Conservation (phyloP, 2,113 vertebrate genomes). For the Erythrolamprus reginae region DNA sequence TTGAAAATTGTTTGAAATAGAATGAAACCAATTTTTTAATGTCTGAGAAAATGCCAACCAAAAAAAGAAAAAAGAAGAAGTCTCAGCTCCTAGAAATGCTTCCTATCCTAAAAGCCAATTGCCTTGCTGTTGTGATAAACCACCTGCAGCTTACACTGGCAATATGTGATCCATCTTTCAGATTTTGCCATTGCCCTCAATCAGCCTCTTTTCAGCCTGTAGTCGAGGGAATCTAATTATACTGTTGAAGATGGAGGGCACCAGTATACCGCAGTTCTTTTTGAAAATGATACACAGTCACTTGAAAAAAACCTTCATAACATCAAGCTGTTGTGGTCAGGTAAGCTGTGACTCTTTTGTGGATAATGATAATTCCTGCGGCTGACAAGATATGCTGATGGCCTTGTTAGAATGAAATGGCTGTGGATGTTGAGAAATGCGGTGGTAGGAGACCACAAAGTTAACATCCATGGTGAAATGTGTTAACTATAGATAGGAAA, state of each 20-base stretch:
- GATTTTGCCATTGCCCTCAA: slow-evolving; percentile 34
- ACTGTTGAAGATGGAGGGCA: slow-evolving; percentile 52
- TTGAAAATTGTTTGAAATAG: background rate
- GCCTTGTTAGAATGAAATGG: background rate
- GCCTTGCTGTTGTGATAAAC: slow-evolving; percentile 46
- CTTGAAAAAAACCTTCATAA: slow-evolving; percentile 54
- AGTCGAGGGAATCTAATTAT: slow-evolving; percentile 56
- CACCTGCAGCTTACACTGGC: slow-evolving; percentile 34
- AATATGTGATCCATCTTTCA: slow-evolving; percentile 55
- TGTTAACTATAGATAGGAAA: background rate
- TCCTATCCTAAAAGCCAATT: slow-evolving; percentile 42
- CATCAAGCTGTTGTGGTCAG: slow-evolving; percentile 24
- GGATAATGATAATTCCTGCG: background rate
- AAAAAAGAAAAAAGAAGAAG: background rate
- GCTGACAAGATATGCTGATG: background rate
- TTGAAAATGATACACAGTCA: slow-evolving; percentile 27
- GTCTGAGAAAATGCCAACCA: slow-evolving; percentile 3
- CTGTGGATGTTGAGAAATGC: background rate
- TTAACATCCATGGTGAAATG: background rate
- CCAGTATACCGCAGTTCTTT: slow-evolving; percentile 43
- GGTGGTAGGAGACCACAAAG: background rate
- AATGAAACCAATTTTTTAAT: background rate
- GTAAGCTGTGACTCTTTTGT: background rate
- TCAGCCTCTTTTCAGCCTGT: slow-evolving; percentile 48
- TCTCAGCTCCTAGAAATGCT: slow-evolving; percentile 34